These are phyloP conservation scores for Anableps anableps DNA, from an alignment of 2,797 vertebrate genomes.

Conservation along the genomic window DNA sequence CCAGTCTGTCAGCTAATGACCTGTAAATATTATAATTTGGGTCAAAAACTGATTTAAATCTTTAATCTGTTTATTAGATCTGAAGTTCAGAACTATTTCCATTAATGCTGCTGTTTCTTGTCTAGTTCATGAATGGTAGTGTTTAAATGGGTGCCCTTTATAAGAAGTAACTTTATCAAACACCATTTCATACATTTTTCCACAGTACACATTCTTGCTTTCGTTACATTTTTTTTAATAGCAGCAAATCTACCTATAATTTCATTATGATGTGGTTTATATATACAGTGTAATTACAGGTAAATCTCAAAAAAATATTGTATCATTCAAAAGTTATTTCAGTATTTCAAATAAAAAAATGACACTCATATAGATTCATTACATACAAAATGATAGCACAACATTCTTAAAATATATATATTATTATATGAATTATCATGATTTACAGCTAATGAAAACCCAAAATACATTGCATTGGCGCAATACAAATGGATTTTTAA, in stretches of 20 bases:
- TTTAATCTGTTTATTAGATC: constrained; percentile 60
- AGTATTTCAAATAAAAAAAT: not conserved
- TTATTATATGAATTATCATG: not conserved
- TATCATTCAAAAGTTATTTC: not conserved
- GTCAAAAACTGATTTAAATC: constrained; percentile 50
- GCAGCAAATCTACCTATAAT: not conserved
- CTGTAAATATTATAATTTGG: constrained; percentile 55
- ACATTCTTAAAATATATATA: too few relatives aligned
- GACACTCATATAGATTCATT: not conserved
- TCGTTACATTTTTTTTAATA: not conserved
- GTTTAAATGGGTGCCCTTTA: not conserved
- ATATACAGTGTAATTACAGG: not conserved
- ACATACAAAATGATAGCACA: not conserved
- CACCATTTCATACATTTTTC: not conserved
- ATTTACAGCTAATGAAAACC: not conserved
- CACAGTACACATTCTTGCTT: not conserved
- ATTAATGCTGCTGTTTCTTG: constrained; percentile 10
- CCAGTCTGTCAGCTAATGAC: constrained; percentile 54
- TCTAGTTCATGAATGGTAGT: constrained; percentile 31
- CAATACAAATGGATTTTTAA: not conserved
- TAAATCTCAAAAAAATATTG: not conserved
- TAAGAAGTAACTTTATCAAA: not conserved
- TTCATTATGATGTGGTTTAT: not conserved
- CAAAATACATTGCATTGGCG: too few relatives aligned
- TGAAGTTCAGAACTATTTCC: constrained; percentile 18